Evolutionary conservation across 1,140 invertebrate species (phyloP), one percentile per base, ranked within the genome.

Genomic region (Sycobia sp.): DNA sequence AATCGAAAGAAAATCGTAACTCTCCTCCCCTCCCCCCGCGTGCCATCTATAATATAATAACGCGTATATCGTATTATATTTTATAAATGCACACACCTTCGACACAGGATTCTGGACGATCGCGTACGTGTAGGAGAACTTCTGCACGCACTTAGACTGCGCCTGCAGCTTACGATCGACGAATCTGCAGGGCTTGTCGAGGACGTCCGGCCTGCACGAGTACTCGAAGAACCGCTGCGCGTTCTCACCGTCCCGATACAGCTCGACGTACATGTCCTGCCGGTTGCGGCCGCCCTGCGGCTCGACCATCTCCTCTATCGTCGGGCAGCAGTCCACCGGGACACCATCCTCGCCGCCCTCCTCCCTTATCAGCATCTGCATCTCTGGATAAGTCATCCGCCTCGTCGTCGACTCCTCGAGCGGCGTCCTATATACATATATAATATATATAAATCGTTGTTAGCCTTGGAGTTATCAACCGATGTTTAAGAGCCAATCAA

Each of bases 51-150:
- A 34, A 51, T 4, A 11, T 0, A 36, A 3, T 1, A 1, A 7
- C 4, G 18, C 49, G n/a, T n/a, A n/a, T n/a, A n/a, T n/a, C n/a
- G n/a, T n/a, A n/a, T n/a, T n/a, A n/a, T n/a, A n/a, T n/a, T n/a
- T n/a, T n/a, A n/a, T n/a, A n/a, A n/a, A n/a, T n/a, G n/a, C n/a
- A n/a, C 29, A 32, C 11, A 69, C 70, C 68, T 67, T 62, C 8
- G 62, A 56, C 65, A 51, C 66, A 59, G 72, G 65, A 67, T 71
- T 76, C 67, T 84, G 83, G 23, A 94, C 89, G 56, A 94, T 84
- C 13, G 92, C 93, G 78, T 94, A 95, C 0, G 89, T 87, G 73
- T 90, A 94, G n/a, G 90, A 90, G 77, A 90, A 91, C 76, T 90
- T 89, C 77, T 94, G 92, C 10, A 91, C 87, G 79, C 93, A 95